Conservation (phyloP, 2,888 invertebrate genomes). For the Abscondita cerata region DNA sequence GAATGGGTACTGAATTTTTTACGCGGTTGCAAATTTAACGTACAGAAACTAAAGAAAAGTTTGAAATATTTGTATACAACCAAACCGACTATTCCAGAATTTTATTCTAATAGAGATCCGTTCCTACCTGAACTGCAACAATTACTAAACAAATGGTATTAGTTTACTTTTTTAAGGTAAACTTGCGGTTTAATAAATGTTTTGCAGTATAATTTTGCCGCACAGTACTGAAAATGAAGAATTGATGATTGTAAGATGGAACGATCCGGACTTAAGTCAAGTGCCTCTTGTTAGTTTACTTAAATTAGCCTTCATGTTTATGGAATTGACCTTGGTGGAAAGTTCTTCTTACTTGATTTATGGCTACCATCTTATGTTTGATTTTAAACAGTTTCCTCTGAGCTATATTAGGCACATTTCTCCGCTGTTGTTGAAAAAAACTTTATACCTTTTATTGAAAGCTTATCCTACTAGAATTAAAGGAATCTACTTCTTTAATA, state of each 20-base stretch:
- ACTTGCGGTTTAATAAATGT: neutral
- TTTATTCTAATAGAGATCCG: slow-evolving; percentile 63
- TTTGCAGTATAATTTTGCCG: neutral
- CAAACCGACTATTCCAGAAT: slow-evolving; percentile 65
- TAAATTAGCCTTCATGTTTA: neutral
- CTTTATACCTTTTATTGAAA: neutral
- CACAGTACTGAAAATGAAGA: neutral
- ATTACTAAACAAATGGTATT: slow-evolving; percentile 57
- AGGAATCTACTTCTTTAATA: neutral
- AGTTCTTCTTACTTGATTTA: neutral
- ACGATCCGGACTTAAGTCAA: too few relatives aligned
- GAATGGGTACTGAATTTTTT: slow-evolving; percentile 63
- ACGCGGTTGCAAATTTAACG: slow-evolving; percentile 63
- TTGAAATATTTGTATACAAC: slow-evolving; percentile 66
- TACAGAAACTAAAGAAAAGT: slow-evolving; percentile 63
- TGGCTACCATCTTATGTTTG: neutral
- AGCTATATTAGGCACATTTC: neutral
- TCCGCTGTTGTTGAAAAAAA: neutral
- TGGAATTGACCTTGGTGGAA: neutral
- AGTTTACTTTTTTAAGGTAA: neutral
- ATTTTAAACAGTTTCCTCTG: neutral
- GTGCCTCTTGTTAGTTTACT: neutral
- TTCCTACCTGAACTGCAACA: slow-evolving; percentile 43
- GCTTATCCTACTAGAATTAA: neutral
- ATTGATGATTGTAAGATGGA: neutral